Conservation (phyloP, 2,888 invertebrate species). For the Rhagophthalmus giganteus region DNA sequence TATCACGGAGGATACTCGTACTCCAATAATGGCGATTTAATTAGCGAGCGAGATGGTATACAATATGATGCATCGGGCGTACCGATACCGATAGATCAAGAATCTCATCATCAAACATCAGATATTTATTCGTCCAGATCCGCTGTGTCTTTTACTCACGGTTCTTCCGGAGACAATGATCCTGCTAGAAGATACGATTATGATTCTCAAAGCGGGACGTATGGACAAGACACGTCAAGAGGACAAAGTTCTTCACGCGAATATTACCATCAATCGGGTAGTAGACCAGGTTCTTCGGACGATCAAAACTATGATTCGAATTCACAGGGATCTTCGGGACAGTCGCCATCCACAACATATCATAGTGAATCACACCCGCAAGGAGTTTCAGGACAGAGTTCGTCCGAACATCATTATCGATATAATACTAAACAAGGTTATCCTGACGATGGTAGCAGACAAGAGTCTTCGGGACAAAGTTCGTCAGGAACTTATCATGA, state of each 20-base stretch:
- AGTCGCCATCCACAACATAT: background rate
- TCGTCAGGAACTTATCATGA: background rate
- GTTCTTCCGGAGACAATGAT: background rate
- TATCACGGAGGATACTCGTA: slow-evolving; percentile 19
- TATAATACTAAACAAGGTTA: background rate
- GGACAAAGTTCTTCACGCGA: background rate
- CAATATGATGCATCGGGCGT: slow-evolving; percentile 3
- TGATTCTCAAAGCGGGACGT: background rate
- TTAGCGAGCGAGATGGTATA: background rate
- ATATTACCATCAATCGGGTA: background rate
- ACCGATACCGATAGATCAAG: slow-evolving; percentile 3
- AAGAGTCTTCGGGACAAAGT: background rate
- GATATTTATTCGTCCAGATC: background rate
- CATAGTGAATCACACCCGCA: background rate
- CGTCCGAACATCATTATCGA: background rate
- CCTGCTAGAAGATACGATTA: background rate
- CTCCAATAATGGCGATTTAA: background rate
- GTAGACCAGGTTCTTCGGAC: background rate
- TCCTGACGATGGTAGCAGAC: background rate
- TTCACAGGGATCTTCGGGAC: too few species aligned
- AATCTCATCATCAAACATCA: background rate
- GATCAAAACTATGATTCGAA: background rate
- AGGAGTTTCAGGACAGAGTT: background rate
- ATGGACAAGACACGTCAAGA: background rate
- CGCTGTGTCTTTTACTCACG: background rate